Evolutionary conservation across 2,113 vertebrate genomes (phyloP).

Genomic region (Ctenomys sociabilis): DNA sequence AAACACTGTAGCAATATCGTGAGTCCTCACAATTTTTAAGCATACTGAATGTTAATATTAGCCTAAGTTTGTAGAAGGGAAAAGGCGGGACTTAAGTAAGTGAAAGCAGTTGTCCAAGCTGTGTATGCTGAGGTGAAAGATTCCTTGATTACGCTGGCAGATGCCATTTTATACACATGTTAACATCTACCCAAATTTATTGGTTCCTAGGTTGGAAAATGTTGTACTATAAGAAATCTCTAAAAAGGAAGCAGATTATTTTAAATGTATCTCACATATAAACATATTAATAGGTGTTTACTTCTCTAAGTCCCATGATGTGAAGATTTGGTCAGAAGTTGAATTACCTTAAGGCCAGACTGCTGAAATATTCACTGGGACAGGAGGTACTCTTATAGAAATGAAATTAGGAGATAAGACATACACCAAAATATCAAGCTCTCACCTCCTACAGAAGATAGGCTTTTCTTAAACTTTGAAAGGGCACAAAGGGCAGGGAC

Average conservation of each 20-base stretch:
- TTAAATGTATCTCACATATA: constrained; percentile 50
- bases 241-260: constrained; percentile 9
- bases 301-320: constrained; percentile 38
- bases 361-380: neutral
- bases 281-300: constrained; percentile 2
- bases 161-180: neutral
- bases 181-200: constrained; percentile 12
- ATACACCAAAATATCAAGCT: neutral
- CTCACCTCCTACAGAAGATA: neutral
- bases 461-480: constrained; percentile 10
- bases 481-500: neutral
- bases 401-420: neutral
- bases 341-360: constrained; percentile 39
- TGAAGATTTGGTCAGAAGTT: constrained; percentile 49
- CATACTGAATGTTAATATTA: neutral
- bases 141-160: neutral
- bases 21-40: neutral
- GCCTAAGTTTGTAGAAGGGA: neutral
- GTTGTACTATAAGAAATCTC: constrained; percentile 58
- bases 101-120: neutral
- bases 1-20: neutral
- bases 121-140: neutral
- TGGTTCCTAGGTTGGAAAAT: neutral
- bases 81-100: constrained; percentile 4
- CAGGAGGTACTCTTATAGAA: constrained; percentile 40